Evolutionary conservation across 2,113 vertebrate genomes (phyloP), one percentile per base, ranked within the genome.

Genomic region (Leucopsar rothschildi): DNA sequence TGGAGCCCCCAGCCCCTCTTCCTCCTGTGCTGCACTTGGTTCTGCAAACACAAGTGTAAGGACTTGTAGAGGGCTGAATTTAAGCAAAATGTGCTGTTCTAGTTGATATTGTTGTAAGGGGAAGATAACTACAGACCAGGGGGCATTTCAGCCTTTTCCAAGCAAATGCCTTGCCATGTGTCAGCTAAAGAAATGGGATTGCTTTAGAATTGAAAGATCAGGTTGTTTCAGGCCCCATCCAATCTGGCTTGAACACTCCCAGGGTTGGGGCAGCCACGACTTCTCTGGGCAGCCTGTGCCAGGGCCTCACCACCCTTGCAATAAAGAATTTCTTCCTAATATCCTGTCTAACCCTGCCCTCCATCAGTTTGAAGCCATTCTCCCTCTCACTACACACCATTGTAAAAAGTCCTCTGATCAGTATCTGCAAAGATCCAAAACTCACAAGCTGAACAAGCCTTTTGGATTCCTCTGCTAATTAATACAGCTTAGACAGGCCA

Each of bases 301-400:
- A 47, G n/a, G 11, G 29, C 14, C 29, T 61, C 39, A 18, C 3
- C 78, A 60, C n/a, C 24, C 16, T 40, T 47, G 53, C n/a, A 75
- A 21, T 7, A 6, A 68, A 40, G 11, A 49, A 42, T 76, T 69
- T 31, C 12, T 61, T 49, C 47, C 40, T 4, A 15, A 27, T 28
- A 20, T 35, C 17, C 10, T 15, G 4, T 16, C 40, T 69, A 33
- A 11, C 47, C 17, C 18, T 77, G 15, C 18, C 14, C 20, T 66
- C 39, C 33, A 12, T 11, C 28, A 55, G 35, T 77, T 28, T 42
- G 71, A 56, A 56, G 27, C 49, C 9, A 10, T 63, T 35, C 8
- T 10, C 25, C 40, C 71, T 77, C 27, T 37, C 61, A 27, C 35
- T 35, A 27, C 21, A 27, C 15, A 18, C 5, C 0, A 0, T 15